These are phyloP conservation scores for Pardosa pseudoannulata DNA, from an alignment of 2,888 invertebrate species.

Conservation along the genomic window DNA sequence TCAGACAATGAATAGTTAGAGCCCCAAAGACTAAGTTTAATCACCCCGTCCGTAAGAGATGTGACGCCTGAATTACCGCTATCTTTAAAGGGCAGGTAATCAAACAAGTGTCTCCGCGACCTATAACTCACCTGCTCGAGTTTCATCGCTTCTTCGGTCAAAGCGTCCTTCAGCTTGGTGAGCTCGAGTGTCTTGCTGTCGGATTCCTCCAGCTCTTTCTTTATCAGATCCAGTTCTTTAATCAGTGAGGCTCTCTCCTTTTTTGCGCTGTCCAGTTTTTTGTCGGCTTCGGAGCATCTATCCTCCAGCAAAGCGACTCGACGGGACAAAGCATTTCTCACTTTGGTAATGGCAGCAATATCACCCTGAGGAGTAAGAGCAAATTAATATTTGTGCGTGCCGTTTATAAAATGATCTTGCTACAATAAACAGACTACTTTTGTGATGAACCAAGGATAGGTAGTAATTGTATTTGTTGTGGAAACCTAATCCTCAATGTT, in stretches of 20 bases:
- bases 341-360: not conserved
- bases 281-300: not conserved
- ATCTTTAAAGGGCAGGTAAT: too few species aligned
- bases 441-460: too few species aligned
- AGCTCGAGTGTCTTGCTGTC: conserved; percentile 37
- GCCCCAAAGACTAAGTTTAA: too few species aligned
- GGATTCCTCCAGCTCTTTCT: conserved; percentile 14
- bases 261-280: not conserved
- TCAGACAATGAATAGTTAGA: too few species aligned
- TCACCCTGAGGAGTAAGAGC: conserved; percentile 16
- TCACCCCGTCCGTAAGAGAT: too few species aligned
- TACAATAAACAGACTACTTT: too few species aligned
- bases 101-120: too few species aligned
- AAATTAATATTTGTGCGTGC: not conserved
- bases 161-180: conserved; percentile 16
- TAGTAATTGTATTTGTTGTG: too few species aligned
- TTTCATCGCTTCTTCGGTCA: not conserved
- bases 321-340: conserved; percentile 15
- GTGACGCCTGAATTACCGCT: too few species aligned
- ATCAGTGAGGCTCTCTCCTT: not conserved
- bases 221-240: conserved; percentile 4
- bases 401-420: too few species aligned
- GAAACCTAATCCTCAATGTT: too few species aligned
- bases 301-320: conserved; percentile 4
- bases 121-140: conserved; percentile 12